A percentile compares a stretch with the other conserved stretches of the same genome.
Conservation (phyloP, 2,888 invertebrate genomes). For the Trachelus troglodyta region DNA sequence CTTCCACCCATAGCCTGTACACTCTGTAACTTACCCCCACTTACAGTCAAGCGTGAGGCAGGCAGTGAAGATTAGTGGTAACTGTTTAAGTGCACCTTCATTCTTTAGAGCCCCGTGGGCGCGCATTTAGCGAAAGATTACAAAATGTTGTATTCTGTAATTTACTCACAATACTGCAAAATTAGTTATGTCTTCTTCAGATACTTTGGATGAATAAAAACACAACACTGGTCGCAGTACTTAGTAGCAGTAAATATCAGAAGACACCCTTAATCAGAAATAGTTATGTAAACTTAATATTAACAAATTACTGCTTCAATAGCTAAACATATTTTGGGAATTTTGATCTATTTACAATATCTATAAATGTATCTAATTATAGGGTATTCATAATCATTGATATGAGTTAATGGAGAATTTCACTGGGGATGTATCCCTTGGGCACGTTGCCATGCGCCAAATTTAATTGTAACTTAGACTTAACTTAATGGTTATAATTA, state of each 20-base stretch:
- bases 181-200: not conserved
- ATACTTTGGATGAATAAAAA: not conserved
- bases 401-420: constrained; percentile 17
- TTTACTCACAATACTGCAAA: not conserved
- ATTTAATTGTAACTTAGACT: constrained; percentile 17
- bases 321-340: not conserved
- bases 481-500: constrained; percentile 10
- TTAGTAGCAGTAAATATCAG: not conserved
- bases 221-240: not conserved
- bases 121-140: no score
- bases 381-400: constrained; percentile 1
- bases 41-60: no score
- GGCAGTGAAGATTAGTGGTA: no score
- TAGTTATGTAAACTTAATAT: not conserved
- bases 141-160: not conserved
- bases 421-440: constrained; percentile 35
- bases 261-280: not conserved
- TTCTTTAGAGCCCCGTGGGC: no score
- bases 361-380: constrained; percentile 23
- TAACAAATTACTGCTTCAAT: not conserved
- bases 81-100: no score
- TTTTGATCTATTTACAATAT: constrained; percentile 15
- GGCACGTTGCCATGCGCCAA: constrained; percentile 29
- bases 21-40: no score
- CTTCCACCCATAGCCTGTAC: not conserved